Evolutionary conservation across 2,888 invertebrate genomes (phyloP).

Genomic region (Hetaerina titia): DNA sequence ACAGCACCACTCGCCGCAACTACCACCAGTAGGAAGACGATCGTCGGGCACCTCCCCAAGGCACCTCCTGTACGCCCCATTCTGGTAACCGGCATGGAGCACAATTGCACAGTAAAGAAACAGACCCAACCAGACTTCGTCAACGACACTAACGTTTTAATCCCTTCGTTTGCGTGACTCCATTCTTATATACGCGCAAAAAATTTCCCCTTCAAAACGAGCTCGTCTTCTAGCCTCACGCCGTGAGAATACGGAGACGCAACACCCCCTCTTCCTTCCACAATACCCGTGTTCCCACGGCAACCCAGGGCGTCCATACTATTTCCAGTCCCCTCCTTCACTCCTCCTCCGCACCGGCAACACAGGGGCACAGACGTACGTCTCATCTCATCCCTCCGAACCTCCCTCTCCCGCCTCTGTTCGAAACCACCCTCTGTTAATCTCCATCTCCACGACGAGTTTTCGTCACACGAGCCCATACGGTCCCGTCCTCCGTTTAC

Average conservation of each 20-base stretch:
- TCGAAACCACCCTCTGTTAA: background rate
- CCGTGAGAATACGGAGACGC: background rate
- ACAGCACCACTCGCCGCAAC: constrained; percentile 17
- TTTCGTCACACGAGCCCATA: too few species aligned
- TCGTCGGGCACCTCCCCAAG: background rate
- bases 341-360: background rate
- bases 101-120: background rate
- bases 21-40: background rate
- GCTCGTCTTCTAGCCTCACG: background rate
- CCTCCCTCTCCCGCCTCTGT: background rate
- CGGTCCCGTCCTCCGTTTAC: too few species aligned
- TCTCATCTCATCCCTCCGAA: background rate
- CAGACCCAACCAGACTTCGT: background rate
- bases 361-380: background rate
- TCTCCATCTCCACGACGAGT: background rate
- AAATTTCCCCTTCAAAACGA: background rate
- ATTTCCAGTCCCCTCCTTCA: background rate
- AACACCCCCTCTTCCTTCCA: background rate
- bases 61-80: constrained; percentile 23
- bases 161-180: constrained; percentile 40
- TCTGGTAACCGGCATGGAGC: background rate
- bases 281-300: background rate
- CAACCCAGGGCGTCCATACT: background rate
- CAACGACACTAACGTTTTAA: constrained; percentile 35
- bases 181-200: constrained; percentile 44